Conservation (phyloP, 2,113 vertebrate species). For the Ophiodon elongatus region DNA sequence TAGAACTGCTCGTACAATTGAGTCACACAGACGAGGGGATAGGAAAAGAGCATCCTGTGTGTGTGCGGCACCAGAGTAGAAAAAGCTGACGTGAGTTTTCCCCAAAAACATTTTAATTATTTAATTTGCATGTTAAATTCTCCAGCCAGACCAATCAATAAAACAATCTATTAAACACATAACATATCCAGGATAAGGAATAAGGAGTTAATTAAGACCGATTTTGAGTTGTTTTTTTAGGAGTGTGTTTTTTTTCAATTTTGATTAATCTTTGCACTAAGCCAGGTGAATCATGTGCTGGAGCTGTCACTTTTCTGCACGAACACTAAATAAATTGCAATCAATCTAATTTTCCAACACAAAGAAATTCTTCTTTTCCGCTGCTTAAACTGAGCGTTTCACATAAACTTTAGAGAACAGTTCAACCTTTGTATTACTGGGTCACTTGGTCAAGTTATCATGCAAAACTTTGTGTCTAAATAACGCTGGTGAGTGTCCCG, state of each 20-base stretch:
- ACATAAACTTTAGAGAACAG: not conserved
- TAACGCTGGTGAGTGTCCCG: not conserved
- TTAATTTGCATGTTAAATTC: not conserved
- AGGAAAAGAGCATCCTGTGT: not conserved
- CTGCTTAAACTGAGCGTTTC: not conserved
- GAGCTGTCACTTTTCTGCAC: not conserved
- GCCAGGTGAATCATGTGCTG: not conserved
- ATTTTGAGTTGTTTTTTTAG: not conserved
- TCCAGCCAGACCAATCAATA: not conserved
- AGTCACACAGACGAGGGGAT: not conserved
- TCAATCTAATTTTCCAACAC: not conserved
- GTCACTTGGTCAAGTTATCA: slow-evolving; percentile 3
- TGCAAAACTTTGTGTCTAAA: not conserved
- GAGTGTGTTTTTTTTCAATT: not conserved
- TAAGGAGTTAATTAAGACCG: not conserved
- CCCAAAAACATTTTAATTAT: not conserved
- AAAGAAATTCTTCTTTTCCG: not conserved
- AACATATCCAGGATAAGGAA: not conserved
- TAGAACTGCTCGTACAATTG: not conserved
- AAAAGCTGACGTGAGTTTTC: not conserved
- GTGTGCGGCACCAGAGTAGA: not conserved
- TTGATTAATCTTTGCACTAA: not conserved
- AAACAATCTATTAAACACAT: not conserved
- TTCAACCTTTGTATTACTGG: not conserved
- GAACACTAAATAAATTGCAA: not conserved